These are phyloP conservation scores for Neolamprologus variostigma DNA, from an alignment of 2,113 vertebrate species.

Conservation along the genomic window DNA sequence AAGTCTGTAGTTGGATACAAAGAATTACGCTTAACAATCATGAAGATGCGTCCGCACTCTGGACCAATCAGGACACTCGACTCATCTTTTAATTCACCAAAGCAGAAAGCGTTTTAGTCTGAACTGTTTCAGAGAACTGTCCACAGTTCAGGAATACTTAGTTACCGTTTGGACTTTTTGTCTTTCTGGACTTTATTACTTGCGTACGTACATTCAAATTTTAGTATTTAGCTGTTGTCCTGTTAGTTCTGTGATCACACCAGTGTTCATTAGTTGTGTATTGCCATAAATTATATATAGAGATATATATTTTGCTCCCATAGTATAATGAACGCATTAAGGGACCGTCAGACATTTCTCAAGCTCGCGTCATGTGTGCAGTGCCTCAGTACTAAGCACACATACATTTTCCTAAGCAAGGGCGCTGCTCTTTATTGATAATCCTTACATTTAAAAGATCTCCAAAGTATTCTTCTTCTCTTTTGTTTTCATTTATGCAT, in stretches of 20 bases:
- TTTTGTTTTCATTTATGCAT: neutral
- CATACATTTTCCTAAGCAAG: neutral
- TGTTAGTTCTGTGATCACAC: neutral
- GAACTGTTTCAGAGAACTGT: neutral
- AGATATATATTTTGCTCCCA: neutral
- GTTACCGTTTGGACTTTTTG: neutral
- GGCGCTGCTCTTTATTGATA: neutral
- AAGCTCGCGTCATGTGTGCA: neutral
- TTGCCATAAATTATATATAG: neutral
- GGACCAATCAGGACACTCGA: neutral
- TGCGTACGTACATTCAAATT: neutral
- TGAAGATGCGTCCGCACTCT: neutral
- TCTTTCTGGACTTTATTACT: neutral
- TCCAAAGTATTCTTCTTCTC: neutral
- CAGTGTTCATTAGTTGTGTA: neutral
- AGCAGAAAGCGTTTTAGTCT: neutral
- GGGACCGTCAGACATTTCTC: neutral
- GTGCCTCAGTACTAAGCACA: neutral
- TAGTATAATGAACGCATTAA: neutral
- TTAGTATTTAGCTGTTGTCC: neutral
- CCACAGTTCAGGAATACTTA: neutral
- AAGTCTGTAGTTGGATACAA: neutral
- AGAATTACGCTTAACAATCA: neutral
- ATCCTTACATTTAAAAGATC: neutral
- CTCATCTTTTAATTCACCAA: neutral